These are phyloP conservation scores for Corythornis leucogaster DNA, from an alignment of 2,797 vertebrate genomes.

Conservation along the genomic window DNA sequence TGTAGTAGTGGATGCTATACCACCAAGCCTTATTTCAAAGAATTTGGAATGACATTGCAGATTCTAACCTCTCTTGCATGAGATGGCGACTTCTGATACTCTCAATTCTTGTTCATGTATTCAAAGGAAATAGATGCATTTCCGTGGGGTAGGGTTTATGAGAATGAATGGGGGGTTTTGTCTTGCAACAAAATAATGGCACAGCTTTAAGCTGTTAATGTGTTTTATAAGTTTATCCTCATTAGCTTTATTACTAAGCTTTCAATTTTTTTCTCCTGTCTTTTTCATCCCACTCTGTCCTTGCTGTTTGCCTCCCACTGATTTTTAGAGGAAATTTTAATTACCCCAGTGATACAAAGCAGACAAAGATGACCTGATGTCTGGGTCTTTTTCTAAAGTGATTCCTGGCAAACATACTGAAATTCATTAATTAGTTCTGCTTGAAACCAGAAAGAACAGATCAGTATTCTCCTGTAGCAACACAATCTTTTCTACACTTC, in stretches of 20 bases:
- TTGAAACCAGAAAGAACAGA: slow-evolving; percentile 45
- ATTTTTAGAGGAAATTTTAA: slow-evolving; percentile 63
- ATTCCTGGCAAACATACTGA: slow-evolving; percentile 60
- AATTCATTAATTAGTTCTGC: slow-evolving; percentile 68
- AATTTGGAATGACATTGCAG: not conserved
- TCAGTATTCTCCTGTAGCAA: slow-evolving; percentile 39
- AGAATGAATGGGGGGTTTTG: not conserved
- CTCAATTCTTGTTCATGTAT: not conserved
- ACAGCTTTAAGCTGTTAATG: not conserved
- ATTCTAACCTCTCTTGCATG: not conserved
- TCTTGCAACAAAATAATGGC: not conserved
- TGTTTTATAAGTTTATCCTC: slow-evolving; percentile 37
- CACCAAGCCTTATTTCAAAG: not conserved
- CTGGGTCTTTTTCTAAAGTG: slow-evolving; percentile 62
- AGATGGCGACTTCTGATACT: not conserved
- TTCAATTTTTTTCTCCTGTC: not conserved
- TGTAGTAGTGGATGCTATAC: not conserved
- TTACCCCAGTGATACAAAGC: slow-evolving; percentile 62
- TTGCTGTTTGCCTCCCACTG: slow-evolving; percentile 59
- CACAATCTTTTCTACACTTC: slow-evolving; percentile 28
- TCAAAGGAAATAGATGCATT: not conserved
- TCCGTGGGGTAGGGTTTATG: not conserved
- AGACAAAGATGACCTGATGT: slow-evolving; percentile 69
- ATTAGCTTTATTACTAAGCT: slow-evolving; percentile 33
- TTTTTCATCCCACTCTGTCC: slow-evolving; percentile 30